These are phyloP conservation scores for Hedya salicella DNA, from an alignment of 2,888 invertebrate species.

Conservation along the genomic window DNA sequence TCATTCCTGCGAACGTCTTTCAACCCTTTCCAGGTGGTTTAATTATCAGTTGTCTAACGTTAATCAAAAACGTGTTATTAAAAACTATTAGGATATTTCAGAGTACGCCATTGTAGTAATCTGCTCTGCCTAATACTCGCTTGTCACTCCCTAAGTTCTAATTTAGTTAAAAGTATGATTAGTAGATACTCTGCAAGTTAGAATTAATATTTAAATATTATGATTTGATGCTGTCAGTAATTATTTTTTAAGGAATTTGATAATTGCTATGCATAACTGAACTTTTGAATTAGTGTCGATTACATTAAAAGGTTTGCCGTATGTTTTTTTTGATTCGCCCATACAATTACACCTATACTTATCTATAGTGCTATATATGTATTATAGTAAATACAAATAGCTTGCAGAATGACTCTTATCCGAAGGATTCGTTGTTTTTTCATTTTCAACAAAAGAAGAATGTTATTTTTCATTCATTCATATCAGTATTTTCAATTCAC, in stretches of 20 bases:
- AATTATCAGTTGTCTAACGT: constrained; percentile 78
- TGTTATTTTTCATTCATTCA: constrained; percentile 61
- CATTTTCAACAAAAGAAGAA: constrained; percentile 42
- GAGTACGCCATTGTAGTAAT: constrained; percentile 57
- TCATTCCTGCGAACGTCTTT: constrained; percentile 46
- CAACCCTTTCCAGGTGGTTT: constrained; percentile 66
- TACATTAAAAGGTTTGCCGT: background rate
- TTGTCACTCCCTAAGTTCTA: constrained; percentile 67
- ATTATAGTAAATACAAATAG: background rate
- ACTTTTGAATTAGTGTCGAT: background rate
- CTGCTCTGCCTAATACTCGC: constrained; percentile 59
- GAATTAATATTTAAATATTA: constrained; percentile 58
- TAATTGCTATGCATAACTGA: constrained; percentile 9
- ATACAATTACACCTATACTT: no score
- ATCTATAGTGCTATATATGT: no score
- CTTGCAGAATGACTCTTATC: background rate
- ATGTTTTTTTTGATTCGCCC: background rate
- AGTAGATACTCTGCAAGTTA: constrained; percentile 44
- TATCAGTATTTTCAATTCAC: constrained; percentile 68
- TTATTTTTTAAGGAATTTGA: constrained; percentile 14
- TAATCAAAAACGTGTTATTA: constrained; percentile 76
- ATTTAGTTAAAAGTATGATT: constrained; percentile 79
- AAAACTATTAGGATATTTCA: constrained; percentile 80
- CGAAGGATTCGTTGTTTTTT: constrained; percentile 29
- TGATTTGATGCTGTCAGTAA: constrained; percentile 19